These are phyloP conservation scores for Etheostoma perlongum DNA, from an alignment of 2,797 vertebrate species.

Conservation along the genomic window DNA sequence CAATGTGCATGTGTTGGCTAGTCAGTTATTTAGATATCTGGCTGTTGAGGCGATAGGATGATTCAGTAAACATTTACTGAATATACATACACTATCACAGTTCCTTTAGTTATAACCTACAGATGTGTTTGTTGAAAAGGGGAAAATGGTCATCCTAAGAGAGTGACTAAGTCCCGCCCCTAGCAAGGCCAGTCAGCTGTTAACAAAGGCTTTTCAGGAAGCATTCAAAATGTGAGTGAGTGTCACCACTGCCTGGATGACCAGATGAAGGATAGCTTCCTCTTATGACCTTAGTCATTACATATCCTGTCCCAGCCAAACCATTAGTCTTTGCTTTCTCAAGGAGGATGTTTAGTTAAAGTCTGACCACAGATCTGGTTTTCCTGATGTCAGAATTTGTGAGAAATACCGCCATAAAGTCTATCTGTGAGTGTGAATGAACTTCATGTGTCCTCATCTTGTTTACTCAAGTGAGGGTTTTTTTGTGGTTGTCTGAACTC, in stretches of 20 bases:
- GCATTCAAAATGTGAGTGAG: conserved; percentile 24
- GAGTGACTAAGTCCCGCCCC: conserved; percentile 28
- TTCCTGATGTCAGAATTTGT: conserved; percentile 23
- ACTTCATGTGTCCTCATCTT: conserved; percentile 27
- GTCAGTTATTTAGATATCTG: conserved; percentile 10
- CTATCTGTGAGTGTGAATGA: conserved; percentile 42
- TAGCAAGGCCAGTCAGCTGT: conserved; percentile 46
- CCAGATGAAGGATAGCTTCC: conserved; percentile 65
- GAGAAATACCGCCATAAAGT: conserved; percentile 30
- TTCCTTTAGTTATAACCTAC: conserved; percentile 58
- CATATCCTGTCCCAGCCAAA: conserved; percentile 20
- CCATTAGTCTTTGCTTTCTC: conserved; percentile 4
- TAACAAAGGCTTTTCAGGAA: conserved; percentile 52
- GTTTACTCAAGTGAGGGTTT: conserved; percentile 5
- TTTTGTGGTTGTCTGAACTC: conserved; percentile 20
- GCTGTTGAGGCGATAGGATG: conserved; percentile 21
- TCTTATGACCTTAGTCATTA: conserved; percentile 39
- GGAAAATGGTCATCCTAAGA: conserved; percentile 21
- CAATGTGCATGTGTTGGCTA: conserved; percentile 3
- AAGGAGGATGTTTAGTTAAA: conserved; percentile 34
- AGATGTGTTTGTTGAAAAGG: conserved; percentile 11
- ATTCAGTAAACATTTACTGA: conserved; percentile 23
- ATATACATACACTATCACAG: conserved; percentile 31
- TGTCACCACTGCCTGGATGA: conserved; percentile 31
- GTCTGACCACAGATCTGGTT: conserved; percentile 15